Percentiles rank a stretch among this genome's conserved stretches.
Evolutionary conservation across 2,797 vertebrate genomes (phyloP).

Genomic region (Holocentrus rufus): DNA sequence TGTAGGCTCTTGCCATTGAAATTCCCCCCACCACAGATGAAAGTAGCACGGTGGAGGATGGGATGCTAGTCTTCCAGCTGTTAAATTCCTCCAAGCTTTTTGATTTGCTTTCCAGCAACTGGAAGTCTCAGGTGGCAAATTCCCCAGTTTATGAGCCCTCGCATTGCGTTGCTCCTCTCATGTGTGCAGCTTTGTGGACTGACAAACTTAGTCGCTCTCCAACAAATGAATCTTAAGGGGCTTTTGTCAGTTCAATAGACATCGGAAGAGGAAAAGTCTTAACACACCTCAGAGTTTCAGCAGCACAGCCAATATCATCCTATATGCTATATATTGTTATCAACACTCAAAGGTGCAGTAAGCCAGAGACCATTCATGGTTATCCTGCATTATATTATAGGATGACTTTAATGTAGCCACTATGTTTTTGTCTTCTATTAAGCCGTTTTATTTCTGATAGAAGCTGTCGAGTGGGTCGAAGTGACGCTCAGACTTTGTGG

Average conservation of each 20-base stretch:
- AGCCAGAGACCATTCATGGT: constrained; percentile 62
- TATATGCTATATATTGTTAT: constrained; percentile 61
- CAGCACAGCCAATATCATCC: constrained; percentile 58
- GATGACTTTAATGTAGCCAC: constrained; percentile 75
- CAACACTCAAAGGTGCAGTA: constrained; percentile 68
- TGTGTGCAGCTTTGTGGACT: constrained; percentile 62
- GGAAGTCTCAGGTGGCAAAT: constrained; percentile 80
- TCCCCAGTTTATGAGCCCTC: constrained; percentile 73
- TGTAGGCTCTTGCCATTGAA: constrained; percentile 67
- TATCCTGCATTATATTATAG: constrained; percentile 70
- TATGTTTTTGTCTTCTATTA: constrained; percentile 70
- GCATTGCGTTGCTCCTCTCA: constrained; percentile 52
- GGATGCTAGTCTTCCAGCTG: constrained; percentile 76
- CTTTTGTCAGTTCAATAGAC: constrained; percentile 53
- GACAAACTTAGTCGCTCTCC: constrained; percentile 57
- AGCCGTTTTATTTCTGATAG: constrained; percentile 62
- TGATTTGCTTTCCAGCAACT: constrained; percentile 73
- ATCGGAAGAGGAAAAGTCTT: constrained; percentile 45
- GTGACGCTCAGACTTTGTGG: constrained; percentile 60
- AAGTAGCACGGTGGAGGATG: constrained; percentile 66
- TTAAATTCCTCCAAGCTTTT: constrained; percentile 74
- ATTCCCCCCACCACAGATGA: constrained; percentile 63
- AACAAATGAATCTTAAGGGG: constrained; percentile 62
- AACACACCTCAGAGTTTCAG: constrained; percentile 51
- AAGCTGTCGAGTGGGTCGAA: constrained; percentile 62